These are phyloP conservation scores for Myopa testacea DNA, from an alignment of 2,888 invertebrate genomes.

Conservation along the genomic window DNA sequence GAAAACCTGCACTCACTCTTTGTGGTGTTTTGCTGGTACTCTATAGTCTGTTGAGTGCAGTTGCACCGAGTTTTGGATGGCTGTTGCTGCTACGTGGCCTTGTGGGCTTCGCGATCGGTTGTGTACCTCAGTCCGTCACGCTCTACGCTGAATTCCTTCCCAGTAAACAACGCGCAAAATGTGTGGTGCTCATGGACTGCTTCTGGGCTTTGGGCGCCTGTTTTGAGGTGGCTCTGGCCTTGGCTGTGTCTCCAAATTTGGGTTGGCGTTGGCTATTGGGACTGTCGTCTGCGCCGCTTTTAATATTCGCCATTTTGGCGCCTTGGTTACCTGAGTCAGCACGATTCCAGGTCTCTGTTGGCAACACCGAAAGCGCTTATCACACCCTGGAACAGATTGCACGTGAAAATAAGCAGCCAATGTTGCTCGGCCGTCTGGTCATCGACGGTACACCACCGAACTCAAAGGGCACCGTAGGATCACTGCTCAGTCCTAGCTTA, in stretches of 20 bases:
- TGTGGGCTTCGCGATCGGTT: conserved; percentile 96
- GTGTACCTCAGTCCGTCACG: conserved; percentile 97
- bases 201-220: conserved; percentile 98
- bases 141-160: conserved; percentile 96
- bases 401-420: conserved; percentile 87
- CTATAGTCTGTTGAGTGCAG: conserved; percentile 89
- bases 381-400: conserved; percentile 87
- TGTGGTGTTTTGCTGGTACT: conserved; percentile 92
- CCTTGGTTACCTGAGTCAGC: conserved; percentile 97
- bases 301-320: conserved; percentile 84
- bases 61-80: conserved; percentile 93
- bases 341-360: conserved; percentile 86
- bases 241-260: conserved; percentile 90
- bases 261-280: conserved; percentile 93
- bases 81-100: conserved; percentile 89
- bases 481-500: conserved; percentile 82
- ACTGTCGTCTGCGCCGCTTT: conserved; percentile 89
- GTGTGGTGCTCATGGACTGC: conserved; percentile 94
- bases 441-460: conserved; percentile 78
- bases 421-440: conserved; percentile 86
- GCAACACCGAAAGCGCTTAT: conserved; percentile 87
- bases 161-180: conserved; percentile 92
- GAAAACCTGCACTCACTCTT: conserved; percentile 88
- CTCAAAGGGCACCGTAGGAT: conserved; percentile 75
- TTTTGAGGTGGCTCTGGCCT: conserved; percentile 89